phyloP scores from a whole-genome alignment of 2,888 invertebrate species.

The Torymus aiolomorphi region DNA sequence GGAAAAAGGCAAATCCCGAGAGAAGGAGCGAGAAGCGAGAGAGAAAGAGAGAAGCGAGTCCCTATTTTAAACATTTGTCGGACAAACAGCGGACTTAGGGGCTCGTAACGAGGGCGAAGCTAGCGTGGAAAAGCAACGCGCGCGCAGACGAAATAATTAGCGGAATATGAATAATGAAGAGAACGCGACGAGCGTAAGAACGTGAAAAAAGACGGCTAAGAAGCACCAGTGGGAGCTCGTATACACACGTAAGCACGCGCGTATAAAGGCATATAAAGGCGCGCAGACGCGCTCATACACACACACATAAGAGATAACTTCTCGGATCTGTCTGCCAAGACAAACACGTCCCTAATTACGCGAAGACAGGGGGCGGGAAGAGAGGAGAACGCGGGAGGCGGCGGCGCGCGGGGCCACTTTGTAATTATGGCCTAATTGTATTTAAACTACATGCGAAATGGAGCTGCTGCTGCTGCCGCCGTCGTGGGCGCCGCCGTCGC shows the following conservation, averaged over 20 bases:
- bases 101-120: conserved; percentile 18
- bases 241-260: neutral
- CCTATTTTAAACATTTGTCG: conserved; percentile 14
- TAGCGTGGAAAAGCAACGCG: neutral
- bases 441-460: conserved; percentile 59
- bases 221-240: neutral
- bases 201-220: neutral
- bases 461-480: conserved; percentile 15
- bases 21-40: too few species aligned
- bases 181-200: conserved; percentile 34
- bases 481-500: neutral
- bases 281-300: neutral
- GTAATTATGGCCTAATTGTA: conserved; percentile 62
- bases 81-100: neutral
- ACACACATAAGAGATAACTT: conserved; percentile 18
- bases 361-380: conserved; percentile 32
- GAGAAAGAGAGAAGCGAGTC: neutral
- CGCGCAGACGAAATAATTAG: conserved; percentile 46
- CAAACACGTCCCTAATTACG: conserved; percentile 58
- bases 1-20: too few species aligned
- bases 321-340: conserved; percentile 48
- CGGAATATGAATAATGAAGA: conserved; percentile 53
- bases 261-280: neutral
- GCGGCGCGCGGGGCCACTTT: conserved; percentile 47
- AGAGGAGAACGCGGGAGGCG: neutral